Conservation (phyloP, 2,797 vertebrate genomes). For the Distichodus sexfasciatus region DNA sequence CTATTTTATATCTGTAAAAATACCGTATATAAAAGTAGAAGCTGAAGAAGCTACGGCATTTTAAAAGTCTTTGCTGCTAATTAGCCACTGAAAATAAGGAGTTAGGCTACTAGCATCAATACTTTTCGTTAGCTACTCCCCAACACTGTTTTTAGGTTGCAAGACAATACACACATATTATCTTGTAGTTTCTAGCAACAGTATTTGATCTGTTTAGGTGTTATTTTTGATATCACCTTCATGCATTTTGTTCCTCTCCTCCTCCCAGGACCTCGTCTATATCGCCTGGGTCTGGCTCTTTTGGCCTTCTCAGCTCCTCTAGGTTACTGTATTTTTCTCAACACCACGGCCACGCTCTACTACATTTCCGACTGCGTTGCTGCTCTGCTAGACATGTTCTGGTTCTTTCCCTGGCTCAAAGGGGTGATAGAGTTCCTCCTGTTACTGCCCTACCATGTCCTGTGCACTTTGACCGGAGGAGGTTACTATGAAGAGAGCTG, state of each 20-base stretch:
- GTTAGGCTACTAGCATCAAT: too few relatives aligned
- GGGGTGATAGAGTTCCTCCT: constrained; percentile 73
- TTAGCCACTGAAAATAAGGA: too few relatives aligned
- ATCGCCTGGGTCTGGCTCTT: constrained; percentile 78
- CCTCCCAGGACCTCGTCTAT: constrained; percentile 78
- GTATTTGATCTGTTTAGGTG: background rate
- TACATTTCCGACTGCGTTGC: constrained; percentile 78
- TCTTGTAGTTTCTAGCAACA: too few relatives aligned
- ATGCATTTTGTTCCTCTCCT: too few relatives aligned
- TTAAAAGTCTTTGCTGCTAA: too few relatives aligned
- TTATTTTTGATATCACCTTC: background rate
- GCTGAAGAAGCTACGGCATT: too few relatives aligned
- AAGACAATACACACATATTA: too few relatives aligned
- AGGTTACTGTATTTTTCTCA: constrained; percentile 77
- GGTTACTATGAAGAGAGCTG: constrained; percentile 67
- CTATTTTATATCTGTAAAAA: too few relatives aligned
- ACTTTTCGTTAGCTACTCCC: too few relatives aligned
- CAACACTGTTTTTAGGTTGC: too few relatives aligned
- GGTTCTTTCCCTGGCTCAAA: constrained; percentile 79
- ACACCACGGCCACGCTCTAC: constrained; percentile 78
- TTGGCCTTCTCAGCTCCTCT: constrained; percentile 81
- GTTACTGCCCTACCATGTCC: constrained; percentile 76
- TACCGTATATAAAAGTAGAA: too few relatives aligned
- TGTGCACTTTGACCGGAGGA: constrained; percentile 70
- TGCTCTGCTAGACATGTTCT: constrained; percentile 78